phyloP scores from a whole-genome alignment of 2,797 vertebrate genomes.

The Sitta carolinensis region DNA sequence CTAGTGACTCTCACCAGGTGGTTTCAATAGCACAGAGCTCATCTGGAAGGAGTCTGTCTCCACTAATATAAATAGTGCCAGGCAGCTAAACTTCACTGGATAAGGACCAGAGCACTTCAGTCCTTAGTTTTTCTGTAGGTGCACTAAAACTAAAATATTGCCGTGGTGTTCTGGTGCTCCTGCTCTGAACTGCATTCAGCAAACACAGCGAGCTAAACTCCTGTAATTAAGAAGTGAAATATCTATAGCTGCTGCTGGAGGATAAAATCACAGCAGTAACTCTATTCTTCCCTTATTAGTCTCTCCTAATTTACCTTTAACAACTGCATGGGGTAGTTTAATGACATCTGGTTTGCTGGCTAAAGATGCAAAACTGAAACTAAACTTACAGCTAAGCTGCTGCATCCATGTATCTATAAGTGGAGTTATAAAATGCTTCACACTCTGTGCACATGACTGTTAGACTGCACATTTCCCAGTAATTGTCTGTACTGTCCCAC shows the following conservation, averaged over 20 bases:
- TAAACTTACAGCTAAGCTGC: background rate
- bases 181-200: background rate
- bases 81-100: background rate
- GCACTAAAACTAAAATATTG: background rate
- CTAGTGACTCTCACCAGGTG: background rate
- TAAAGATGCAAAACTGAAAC: background rate
- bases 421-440: background rate
- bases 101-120: background rate
- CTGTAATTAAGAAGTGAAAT: background rate
- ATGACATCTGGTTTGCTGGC: background rate
- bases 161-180: background rate
- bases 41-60: background rate
- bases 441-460: background rate
- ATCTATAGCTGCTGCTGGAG: background rate
- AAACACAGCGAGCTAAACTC: background rate
- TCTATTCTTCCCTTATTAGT: background rate
- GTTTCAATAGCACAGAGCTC: background rate
- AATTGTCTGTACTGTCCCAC: background rate
- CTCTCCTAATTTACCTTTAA: background rate
- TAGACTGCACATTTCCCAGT: background rate
- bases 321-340: background rate
- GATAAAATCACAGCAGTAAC: background rate
- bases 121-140: background rate
- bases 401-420: accelerated
- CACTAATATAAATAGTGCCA: background rate